phyloP scores from a whole-genome alignment of 2,797 vertebrate genomes.

The Crenichthys baileyi region DNA sequence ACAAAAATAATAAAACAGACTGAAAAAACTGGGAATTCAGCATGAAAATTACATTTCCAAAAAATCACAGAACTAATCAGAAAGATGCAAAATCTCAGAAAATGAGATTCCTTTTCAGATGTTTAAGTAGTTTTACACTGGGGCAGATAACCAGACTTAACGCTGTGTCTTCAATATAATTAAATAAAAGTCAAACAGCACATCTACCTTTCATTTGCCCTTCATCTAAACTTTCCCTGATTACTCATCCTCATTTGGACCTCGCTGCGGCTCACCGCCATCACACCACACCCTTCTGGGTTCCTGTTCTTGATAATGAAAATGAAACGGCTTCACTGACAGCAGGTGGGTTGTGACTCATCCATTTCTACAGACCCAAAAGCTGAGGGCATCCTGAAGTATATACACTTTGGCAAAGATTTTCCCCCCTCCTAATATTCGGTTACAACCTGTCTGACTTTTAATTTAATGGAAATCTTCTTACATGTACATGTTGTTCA shows the following conservation, averaged over 20 bases:
- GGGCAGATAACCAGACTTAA: background rate
- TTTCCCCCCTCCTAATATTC: background rate
- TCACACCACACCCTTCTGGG: slow-evolving; percentile 3
- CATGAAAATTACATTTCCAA: background rate
- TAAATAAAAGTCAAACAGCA: background rate
- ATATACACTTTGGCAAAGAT: background rate
- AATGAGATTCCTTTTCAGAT: no score
- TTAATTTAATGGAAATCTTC: background rate
- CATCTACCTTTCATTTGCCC: slow-evolving; percentile 17
- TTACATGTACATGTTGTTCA: no score
- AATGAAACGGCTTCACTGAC: background rate
- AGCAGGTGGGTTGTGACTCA: slow-evolving; percentile 3
- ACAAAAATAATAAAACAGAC: no score
- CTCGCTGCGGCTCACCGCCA: background rate
- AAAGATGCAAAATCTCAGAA: no score
- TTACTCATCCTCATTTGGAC: slow-evolving; percentile 23
- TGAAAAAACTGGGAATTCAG: background rate
- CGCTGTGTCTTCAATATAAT: background rate
- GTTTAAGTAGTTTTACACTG: background rate
- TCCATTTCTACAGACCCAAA: background rate
- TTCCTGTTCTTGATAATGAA: background rate
- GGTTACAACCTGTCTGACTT: background rate
- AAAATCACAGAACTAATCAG: background rate
- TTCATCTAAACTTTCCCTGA: slow-evolving; percentile 25
- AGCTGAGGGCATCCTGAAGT: background rate